These are phyloP conservation scores for Phalacrocorax pelagicus DNA, from an alignment of 2,113 vertebrate species.

Conservation along the genomic window DNA sequence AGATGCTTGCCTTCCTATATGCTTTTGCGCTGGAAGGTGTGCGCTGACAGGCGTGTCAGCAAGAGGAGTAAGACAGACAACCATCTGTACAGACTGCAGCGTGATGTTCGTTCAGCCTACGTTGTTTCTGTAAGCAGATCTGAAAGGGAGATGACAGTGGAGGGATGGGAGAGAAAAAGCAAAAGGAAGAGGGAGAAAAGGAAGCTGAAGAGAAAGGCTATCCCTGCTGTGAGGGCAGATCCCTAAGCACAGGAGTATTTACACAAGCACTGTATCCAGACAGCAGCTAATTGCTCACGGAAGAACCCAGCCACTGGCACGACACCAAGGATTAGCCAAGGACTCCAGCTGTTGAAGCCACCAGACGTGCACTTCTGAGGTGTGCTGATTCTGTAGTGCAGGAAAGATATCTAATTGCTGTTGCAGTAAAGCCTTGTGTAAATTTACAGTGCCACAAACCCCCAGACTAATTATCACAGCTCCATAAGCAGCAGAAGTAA, in stretches of 20 bases:
- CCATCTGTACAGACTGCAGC: not conserved
- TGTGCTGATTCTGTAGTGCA: not conserved
- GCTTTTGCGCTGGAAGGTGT: not conserved
- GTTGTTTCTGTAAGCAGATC: not conserved
- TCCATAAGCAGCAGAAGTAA: not conserved
- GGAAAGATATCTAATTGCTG: not conserved
- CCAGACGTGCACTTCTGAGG: not conserved
- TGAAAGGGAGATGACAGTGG: not conserved
- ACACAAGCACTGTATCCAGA: no score
- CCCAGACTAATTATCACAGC: not conserved
- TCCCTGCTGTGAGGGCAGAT: not conserved
- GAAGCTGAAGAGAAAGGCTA: not conserved
- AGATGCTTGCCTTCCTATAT: not conserved
- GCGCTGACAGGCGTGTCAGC: not conserved
- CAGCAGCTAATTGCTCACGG: not conserved
- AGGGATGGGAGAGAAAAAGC: not conserved
- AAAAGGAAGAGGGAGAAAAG: not conserved
- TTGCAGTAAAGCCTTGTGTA: not conserved
- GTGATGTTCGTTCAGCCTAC: not conserved
- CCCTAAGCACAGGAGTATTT: not conserved
- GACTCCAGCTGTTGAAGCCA: not conserved
- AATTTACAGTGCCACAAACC: not conserved
- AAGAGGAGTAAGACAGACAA: not conserved
- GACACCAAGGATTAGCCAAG: rapidly evolving
- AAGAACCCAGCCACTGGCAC: not conserved